Evolutionary conservation across 2,797 vertebrate species (phyloP), one percentile per base, ranked within the genome.

Genomic region (Artibeus jamaicensis): DNA sequence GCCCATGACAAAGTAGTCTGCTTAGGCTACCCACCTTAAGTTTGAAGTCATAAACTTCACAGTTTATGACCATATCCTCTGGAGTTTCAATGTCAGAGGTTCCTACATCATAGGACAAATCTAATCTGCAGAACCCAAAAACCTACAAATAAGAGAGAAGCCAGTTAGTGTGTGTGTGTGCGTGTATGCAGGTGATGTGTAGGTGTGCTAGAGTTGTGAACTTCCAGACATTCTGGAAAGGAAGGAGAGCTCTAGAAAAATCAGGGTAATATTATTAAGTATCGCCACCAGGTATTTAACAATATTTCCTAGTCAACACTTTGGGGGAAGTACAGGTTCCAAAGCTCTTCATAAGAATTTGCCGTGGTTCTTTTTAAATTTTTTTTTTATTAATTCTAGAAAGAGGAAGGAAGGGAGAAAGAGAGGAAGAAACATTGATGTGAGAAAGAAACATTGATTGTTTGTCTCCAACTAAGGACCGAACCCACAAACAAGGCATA

Each of bases 121-220:
- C 89, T 73, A 97, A 97, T 70, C n/a, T 98, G 94, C 98, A 98
- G 97, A 98, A 98, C 95, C 98, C 98, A 1, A 95, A 76, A 0
- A 68, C 91, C 98, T 98, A 26, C 32, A 77, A 94, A 86, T 22
- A 62, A 96, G 29, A 77, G 6, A 97, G 42, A 94, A 73, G 9
- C 19, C 32, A 74, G 4, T 96, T 68, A 48, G 68, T 48, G 4
- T 79, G 11, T 32, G 8, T 29, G n/a, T 59, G 19, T 24, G 19
- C 42, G 16, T 24, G 19, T 55, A 24, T 55, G 16, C 12, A 39
- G 70, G 11, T 67, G 10, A 4, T 59, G 1, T 42, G 48, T 87
- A 48, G 11, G 6, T 68, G 32, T 55, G 44, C 46, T 62, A 50
- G 55, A 93, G 32, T 39, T 50, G 24, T n/a, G 32, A 87, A 87